A percentile compares a stretch with the other conserved stretches of the same genome.
phyloP scores from a whole-genome alignment of 2,888 invertebrate species.

The Chesias legatella region DNA sequence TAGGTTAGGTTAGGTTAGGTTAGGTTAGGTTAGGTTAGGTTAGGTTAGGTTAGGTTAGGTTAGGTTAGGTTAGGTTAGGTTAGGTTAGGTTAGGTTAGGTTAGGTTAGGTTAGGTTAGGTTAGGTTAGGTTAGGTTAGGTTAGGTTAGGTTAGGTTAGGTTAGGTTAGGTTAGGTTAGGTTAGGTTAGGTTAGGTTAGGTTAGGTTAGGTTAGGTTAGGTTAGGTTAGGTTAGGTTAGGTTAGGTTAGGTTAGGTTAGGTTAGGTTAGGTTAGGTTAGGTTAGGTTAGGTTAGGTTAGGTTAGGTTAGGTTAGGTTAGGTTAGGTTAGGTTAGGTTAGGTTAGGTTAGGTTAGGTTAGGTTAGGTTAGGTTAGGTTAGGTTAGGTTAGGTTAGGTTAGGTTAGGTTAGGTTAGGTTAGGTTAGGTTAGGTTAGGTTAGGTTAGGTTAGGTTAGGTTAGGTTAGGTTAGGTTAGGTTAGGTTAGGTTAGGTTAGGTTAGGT shows the following conservation, averaged over 20 bases:
- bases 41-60: conserved; percentile 25
- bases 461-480: conserved; percentile 24
- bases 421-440: conserved; percentile 26
- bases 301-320: conserved; percentile 28
- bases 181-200: conserved; percentile 27
- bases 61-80: conserved; percentile 21
- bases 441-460: conserved; percentile 25
- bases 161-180: conserved; percentile 24
- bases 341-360: conserved; percentile 25
- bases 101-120: conserved; percentile 18
- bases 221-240: conserved; percentile 20
- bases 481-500: conserved; percentile 23
- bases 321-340: conserved; percentile 20
- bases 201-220: conserved; percentile 25
- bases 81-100: conserved; percentile 19
- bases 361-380: conserved; percentile 26
- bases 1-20: no score
- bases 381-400: conserved; percentile 26
- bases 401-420: conserved; percentile 27
- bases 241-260: conserved; percentile 24
- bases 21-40: no score
- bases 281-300: conserved; percentile 28
- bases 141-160: conserved; percentile 23
- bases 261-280: conserved; percentile 29
- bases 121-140: conserved; percentile 16